Conservation (phyloP, 2,888 invertebrate genomes). For the Lepas anatifera region DNA sequence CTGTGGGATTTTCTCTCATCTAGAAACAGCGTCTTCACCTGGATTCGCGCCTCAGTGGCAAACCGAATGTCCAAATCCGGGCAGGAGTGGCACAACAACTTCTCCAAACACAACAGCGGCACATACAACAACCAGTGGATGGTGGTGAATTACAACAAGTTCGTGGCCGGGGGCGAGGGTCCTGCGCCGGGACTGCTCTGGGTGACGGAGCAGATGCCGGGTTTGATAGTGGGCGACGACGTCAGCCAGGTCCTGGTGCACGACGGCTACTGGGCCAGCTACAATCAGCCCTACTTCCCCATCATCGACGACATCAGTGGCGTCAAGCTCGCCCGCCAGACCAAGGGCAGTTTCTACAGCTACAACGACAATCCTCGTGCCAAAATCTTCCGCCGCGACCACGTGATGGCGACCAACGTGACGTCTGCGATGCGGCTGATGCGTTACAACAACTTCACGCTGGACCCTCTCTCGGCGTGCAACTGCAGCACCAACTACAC, state of each 20-base stretch:
- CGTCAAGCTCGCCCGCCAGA: not conserved
- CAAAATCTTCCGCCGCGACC: not conserved
- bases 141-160: constrained; percentile 53
- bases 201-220: constrained; percentile 1
- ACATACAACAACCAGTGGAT: constrained; percentile 82
- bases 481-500: not conserved
- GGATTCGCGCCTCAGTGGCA: constrained; percentile 60
- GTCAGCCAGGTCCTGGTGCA: constrained; percentile 39
- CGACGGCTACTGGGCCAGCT: constrained; percentile 11
- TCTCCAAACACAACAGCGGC: constrained; percentile 58
- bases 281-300: constrained; percentile 5
- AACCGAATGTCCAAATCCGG: constrained; percentile 63
- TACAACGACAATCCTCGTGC: not conserved
- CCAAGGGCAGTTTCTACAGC: not conserved
- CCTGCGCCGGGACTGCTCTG: constrained; percentile 34
- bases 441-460: constrained; percentile 5
- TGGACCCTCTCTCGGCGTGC: not conserved
- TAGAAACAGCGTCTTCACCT: not conserved
- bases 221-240: constrained; percentile 49
- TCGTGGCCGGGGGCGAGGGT: constrained; percentile 19
- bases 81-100: constrained; percentile 55
- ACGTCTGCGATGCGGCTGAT: not conserved
- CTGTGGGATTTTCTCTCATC: constrained; percentile 44
- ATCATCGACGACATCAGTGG: not conserved
- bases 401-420: not conserved